A percentile compares a stretch with the other conserved stretches of the same genome.
Conservation (phyloP, 2,888 invertebrate genomes). For the Netelia inedita region DNA sequence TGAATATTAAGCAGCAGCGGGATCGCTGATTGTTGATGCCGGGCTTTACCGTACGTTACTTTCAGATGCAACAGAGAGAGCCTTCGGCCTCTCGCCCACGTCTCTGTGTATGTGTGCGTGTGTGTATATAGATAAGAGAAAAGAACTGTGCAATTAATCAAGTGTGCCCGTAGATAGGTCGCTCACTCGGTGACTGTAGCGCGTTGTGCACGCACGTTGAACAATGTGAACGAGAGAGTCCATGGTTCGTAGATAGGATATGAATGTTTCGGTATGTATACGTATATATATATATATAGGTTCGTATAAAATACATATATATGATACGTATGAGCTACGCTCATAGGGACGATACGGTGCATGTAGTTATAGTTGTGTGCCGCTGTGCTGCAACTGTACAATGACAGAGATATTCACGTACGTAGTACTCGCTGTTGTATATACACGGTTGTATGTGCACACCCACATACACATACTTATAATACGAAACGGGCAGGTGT, state of each 20-base stretch:
- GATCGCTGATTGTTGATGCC: conserved; percentile 29
- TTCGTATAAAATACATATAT: conserved; percentile 3
- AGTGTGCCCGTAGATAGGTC: conserved; percentile 23
- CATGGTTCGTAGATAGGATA: conserved; percentile 31
- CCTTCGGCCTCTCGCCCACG: background rate
- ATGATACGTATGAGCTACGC: conserved; percentile 18
- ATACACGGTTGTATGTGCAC: background rate
- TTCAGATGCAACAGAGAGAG: conserved; percentile 20
- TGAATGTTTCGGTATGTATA: conserved; percentile 8
- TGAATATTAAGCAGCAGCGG: background rate
- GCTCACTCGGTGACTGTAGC: conserved; percentile 17
- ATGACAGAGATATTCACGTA: background rate
- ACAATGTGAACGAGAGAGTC: conserved; percentile 19
- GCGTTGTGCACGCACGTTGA: conserved; percentile 37
- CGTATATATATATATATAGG: background rate
- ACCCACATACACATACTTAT: background rate
- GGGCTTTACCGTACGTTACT: conserved; percentile 35
- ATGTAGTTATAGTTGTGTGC: background rate
- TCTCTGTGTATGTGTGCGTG: background rate
- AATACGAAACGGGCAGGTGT: conserved; percentile 37
- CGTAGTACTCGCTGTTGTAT: background rate
- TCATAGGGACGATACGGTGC: conserved; percentile 28
- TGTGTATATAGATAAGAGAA: conserved; percentile 45
- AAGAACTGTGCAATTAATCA: conserved; percentile 50
- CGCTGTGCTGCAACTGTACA: background rate